Conservation (phyloP, 2,888 invertebrate species). For the Hemicrepidius hirtus region DNA sequence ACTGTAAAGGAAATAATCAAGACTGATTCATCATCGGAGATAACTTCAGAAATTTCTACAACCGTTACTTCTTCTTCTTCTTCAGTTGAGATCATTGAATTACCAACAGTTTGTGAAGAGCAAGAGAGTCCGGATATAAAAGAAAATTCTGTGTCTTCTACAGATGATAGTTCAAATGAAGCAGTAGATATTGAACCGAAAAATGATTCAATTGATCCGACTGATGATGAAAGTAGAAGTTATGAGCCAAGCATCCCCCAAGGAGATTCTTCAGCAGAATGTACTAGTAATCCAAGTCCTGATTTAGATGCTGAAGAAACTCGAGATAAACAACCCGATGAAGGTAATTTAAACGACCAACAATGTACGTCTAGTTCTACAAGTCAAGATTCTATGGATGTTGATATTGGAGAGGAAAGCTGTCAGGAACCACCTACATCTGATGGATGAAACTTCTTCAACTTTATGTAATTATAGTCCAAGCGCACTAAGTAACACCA, state of each 20-base stretch:
- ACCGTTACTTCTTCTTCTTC: constrained; percentile 33
- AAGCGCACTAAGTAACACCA: constrained; percentile 9
- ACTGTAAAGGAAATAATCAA: constrained; percentile 10
- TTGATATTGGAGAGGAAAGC: constrained; percentile 43
- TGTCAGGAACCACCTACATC: constrained; percentile 43
- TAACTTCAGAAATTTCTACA: constrained; percentile 24
- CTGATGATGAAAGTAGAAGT: constrained; percentile 65
- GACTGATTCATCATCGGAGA: neutral
- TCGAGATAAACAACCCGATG: constrained; percentile 28
- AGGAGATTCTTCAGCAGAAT: constrained; percentile 72
- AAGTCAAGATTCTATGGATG: constrained; percentile 37
- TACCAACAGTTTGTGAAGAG: constrained; percentile 13
- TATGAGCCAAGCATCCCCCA: constrained; percentile 50
- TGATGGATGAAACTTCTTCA: constrained; percentile 11
- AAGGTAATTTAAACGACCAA: neutral
- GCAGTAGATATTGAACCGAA: constrained; percentile 28
- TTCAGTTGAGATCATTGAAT: constrained; percentile 5
- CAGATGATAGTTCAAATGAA: constrained; percentile 35
- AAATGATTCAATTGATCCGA: constrained; percentile 44
- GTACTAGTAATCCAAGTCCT: constrained; percentile 64
- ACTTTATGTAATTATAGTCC: constrained; percentile 51
- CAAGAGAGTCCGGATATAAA: neutral
- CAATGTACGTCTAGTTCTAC: constrained; percentile 40
- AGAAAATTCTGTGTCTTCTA: constrained; percentile 35
- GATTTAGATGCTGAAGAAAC: constrained; percentile 55